Base-by-base conservation (phyloP, 2,113 vertebrate species). In the Nothobranchius kuhntae region DNA sequence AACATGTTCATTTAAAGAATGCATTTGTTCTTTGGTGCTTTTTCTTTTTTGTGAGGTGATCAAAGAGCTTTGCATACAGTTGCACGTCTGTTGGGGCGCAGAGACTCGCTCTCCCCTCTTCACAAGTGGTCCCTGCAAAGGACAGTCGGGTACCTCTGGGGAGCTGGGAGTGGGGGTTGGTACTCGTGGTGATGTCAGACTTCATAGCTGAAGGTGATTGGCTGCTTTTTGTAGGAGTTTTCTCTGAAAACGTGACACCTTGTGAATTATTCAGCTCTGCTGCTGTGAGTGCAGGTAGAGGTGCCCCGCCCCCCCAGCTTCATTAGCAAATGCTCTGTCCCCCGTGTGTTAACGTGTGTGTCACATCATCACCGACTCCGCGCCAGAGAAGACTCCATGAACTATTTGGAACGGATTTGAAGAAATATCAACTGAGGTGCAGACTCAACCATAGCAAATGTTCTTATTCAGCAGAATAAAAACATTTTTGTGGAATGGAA, bases 141-240 rank as follows among this genome's bases (percentile, higher is more conserved):
- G 89, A 87, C 76, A 87, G 89, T 42, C 87, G 86, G 86, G 61
- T 77, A 61, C 58, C 87, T 80, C 87, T 72, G 70, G 83, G 81
- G 87, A 81, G 60, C 53, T 50, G 35, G 60, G 45, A 11, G 44
- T 11, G 44, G 44, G 44, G 44, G 44, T 40, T 40, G 38, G 38
- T 40, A 7, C 9, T 7, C 7, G 38, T 40, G 9, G 7, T 40
- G 38, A 40, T 40, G 38, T 9, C 38, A 40, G 38, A 40, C 38
- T 40, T 40, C 3, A 40, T 40, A 40, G 38, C 38, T 30, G 30
- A 30, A 30, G 30, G 4, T 4, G 30, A 30, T 30, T 30, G 30
- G 30, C 30, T 30, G 30, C 30, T 30, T 30, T 30, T 30, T 21
- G 21, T 21, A 4, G 30, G 30, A 40, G 0, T 40, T 4, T 13